Evolutionary conservation across 1,140 invertebrate species (phyloP).

Genomic region (Trichogramma pretiosum): DNA sequence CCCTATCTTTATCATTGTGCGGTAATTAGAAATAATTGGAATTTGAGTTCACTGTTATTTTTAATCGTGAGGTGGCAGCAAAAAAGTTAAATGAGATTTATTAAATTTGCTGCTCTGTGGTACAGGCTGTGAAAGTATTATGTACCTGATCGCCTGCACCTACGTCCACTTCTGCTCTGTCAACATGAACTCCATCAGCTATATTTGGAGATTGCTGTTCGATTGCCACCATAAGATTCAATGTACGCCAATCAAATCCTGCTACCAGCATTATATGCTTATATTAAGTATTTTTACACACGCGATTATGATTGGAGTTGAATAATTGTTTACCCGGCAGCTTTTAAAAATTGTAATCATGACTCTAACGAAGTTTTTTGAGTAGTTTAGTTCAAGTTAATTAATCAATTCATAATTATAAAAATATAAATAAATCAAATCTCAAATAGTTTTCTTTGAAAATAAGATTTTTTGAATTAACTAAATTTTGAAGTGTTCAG

Average conservation of each 20-base stretch:
- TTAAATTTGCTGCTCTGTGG: constrained; percentile 38
- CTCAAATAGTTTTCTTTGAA: no score
- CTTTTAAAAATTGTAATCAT: no score
- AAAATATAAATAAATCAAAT: no score
- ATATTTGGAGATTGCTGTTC: constrained; percentile 98
- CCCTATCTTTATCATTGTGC: not conserved
- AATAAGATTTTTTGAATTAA: constrained; percentile 5
- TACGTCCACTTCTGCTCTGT: constrained; percentile 85
- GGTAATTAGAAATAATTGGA: not conserved
- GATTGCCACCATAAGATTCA: constrained; percentile 95
- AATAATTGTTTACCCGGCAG: no score
- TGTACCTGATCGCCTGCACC: constrained; percentile 99
- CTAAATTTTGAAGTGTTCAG: not conserved
- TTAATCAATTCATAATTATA: no score
- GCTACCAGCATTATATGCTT: constrained; percentile 42
- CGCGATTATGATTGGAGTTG: no score
- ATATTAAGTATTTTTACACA: constrained; percentile 36
- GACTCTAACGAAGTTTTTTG: no score
- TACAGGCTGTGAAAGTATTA: constrained; percentile 40
- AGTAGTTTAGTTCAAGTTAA: no score
- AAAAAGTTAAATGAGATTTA: constrained; percentile 17
- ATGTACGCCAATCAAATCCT: constrained; percentile 98
- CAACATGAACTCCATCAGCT: constrained; percentile 86
- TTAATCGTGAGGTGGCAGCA: constrained; percentile 3
- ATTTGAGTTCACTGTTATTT: not conserved